phyloP scores from a whole-genome alignment of 2,113 vertebrate species.

The Ciconia maguari region DNA sequence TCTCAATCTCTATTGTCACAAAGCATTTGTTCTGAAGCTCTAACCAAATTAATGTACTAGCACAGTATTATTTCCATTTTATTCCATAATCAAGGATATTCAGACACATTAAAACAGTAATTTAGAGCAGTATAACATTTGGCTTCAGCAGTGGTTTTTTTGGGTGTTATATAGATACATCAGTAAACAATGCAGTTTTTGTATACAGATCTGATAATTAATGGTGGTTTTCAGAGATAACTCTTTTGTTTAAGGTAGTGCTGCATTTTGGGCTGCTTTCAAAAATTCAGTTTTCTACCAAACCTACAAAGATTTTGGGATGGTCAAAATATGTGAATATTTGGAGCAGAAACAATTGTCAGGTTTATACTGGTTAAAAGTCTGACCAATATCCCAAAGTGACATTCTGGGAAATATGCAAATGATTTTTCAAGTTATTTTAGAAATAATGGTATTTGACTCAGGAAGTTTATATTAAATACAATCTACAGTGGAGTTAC shows the following conservation, averaged over 20 bases:
- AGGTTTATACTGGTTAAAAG: constrained; percentile 16
- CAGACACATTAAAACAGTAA: background rate
- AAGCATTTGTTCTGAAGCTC: background rate
- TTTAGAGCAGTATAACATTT: background rate
- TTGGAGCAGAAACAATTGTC: background rate
- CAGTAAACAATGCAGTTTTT: background rate
- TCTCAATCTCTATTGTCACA: background rate
- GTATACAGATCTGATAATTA: background rate
- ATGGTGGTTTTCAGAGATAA: background rate
- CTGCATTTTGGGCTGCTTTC: background rate
- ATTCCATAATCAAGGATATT: background rate
- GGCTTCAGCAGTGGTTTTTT: background rate
- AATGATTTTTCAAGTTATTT: constrained; percentile 69
- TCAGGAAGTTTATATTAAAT: constrained; percentile 74
- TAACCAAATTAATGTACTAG: background rate
- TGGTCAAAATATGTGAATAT: background rate
- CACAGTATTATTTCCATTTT: background rate
- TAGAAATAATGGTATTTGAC: constrained; percentile 70
- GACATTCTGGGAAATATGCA: constrained; percentile 59
- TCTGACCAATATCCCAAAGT: constrained; percentile 12
- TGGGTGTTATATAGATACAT: background rate
- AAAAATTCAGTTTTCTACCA: background rate
- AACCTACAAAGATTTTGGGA: background rate
- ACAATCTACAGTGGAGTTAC: constrained; percentile 56
- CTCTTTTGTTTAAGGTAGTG: background rate